These are phyloP conservation scores for Argya squamiceps DNA, from an alignment of 2,797 vertebrate species.

Conservation along the genomic window DNA sequence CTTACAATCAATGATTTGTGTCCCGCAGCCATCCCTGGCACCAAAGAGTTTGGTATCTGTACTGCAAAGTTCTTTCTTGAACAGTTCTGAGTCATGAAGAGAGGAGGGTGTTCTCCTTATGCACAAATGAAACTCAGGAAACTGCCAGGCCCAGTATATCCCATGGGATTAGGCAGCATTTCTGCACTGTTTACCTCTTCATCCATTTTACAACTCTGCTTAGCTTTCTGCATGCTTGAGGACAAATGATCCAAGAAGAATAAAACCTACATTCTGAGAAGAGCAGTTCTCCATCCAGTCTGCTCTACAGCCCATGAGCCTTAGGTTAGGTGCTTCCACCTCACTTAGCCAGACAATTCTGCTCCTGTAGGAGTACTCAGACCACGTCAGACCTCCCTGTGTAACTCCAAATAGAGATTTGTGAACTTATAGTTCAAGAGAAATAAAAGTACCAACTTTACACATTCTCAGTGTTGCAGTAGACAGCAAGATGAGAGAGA, in stretches of 20 bases:
- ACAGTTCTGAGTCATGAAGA: background rate
- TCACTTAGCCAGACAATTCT: background rate
- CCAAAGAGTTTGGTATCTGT: accelerated
- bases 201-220: background rate
- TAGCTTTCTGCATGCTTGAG: background rate
- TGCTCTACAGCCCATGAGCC: background rate
- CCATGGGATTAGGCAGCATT: background rate
- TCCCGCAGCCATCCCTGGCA: background rate
- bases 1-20: background rate
- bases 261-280: background rate
- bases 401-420: background rate
- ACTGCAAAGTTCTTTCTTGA: background rate
- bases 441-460: background rate
- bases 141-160: background rate
- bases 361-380: background rate
- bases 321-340: background rate
- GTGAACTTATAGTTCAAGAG: background rate
- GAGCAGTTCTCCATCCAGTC: background rate
- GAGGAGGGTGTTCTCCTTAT: background rate
- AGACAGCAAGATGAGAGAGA: background rate
- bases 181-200: background rate
- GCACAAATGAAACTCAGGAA: background rate
- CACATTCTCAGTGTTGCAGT: background rate
- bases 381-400: background rate
- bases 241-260: background rate